Base-by-base conservation (phyloP, 1,140 invertebrate genomes). In the Halyomorpha halys region DNA sequence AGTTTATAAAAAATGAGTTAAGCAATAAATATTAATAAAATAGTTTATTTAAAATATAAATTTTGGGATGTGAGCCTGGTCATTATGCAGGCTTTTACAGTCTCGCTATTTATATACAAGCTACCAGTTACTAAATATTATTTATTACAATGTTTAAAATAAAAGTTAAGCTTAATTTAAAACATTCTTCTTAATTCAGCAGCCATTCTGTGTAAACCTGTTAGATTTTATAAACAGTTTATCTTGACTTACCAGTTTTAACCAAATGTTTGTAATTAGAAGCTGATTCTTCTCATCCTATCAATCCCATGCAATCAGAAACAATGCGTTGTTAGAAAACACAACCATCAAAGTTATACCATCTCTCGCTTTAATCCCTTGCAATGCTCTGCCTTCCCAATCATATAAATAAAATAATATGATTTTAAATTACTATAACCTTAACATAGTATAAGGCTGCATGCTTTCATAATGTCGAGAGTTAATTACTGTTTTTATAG, bases 241-340 rank as follows among this genome's bases (percentile, higher is more conserved):
- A 45, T 68, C 61, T 67, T 49, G 60, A 68, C 71, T 88, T 80
- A 91, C 89, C 82, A 91, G 80, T 82, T 90, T 91, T 72, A 93
- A 82, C 89, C 89, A 93, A 81, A 91, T 89, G 80, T 91, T 92
- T 73, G 89, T 91, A 76, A 91, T 90, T 75, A 92, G 85, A 78
- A 91, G 83, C 81, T 91, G 89, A 81, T 91, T 91, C 80, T 92
- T 92, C 79, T 92, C 90, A 79, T 92, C 89, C 89, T 91, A 79
- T 73, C 80, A 80, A 59, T 64, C 64, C 65, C 68, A 69, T 69
- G 68, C 68, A 69, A 68, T 65, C 66, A 76, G 71, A 74, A 74
- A 74, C 72, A 76, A 74, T 69, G 72, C 72, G 69, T 66, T 67
- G 62, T 61, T 67, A 67, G 62, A 63, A 54, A 56, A 68, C 54